phyloP scores from a whole-genome alignment of 2,113 vertebrate species.

The Propithecus coquereli region DNA sequence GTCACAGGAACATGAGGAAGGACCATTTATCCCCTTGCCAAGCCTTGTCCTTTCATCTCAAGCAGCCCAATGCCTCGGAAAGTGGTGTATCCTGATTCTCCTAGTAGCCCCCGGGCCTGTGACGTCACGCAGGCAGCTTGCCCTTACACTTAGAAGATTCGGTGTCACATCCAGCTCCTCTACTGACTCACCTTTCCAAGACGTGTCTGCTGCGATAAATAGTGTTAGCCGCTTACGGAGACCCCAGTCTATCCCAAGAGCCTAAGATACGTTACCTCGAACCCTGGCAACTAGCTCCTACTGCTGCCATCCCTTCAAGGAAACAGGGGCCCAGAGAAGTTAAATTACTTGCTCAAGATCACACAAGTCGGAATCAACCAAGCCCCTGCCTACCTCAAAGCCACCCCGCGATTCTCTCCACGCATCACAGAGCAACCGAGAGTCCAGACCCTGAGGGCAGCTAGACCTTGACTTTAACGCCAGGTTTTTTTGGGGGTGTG shows the following conservation, averaged over 20 bases:
- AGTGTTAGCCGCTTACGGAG: background rate
- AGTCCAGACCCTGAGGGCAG: background rate
- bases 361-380: background rate
- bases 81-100: background rate
- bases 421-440: background rate
- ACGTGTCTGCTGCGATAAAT: background rate
- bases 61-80: background rate
- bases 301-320: background rate
- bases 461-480: background rate
- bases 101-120: background rate
- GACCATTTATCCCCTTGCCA: background rate
- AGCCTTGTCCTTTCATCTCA: background rate
- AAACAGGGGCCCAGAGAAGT: background rate
- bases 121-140: background rate
- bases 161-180: background rate
- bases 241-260: background rate
- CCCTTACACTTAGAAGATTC: background rate
- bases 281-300: background rate
- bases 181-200: background rate
- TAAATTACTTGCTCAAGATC: background rate
- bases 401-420: accelerated
- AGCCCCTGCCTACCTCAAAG: background rate
- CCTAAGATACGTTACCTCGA: background rate
- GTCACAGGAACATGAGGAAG: background rate
- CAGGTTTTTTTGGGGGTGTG: no score